Evolutionary conservation across 2,888 invertebrate species (phyloP), one percentile per base, ranked within the genome.

Genomic region (Ophraella communa): DNA sequence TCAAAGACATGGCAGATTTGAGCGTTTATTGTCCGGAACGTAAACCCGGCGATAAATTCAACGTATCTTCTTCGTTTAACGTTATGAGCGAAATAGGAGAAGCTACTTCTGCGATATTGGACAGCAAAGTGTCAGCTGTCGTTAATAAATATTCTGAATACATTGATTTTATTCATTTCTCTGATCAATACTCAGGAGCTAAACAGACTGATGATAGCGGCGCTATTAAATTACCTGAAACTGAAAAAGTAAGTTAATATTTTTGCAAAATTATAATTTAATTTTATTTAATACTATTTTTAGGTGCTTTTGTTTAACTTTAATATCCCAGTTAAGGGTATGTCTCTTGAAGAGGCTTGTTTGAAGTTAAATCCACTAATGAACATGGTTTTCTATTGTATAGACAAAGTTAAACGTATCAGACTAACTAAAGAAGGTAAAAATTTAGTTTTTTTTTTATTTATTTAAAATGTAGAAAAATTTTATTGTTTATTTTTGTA

Each of bases 131-230:
- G 66, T 84, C 88, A 44, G 87, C 91, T 67, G 90, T 92, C 62
- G 86, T 95, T 64, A 85, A 87, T 71, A 95, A 92, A 84, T 95
- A 92, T 84, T 88, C 92, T 74, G 87, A 90, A 65, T 86, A 90
- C 79, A 88, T 99, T 76, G 98, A 99, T 82, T 98, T 92, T 83
- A 92, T 99, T 81, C 98, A 99, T 84, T 89, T 99, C 77, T 97
- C 98, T 60, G 99, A 99, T 84, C 94, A 97, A 79, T 99, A 91
- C 84, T 91, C 93, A 72, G 98, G 98, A 35, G 88, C 89, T 24
- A 94, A 96, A 82, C 91, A 91, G 79, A 90, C 91, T 78, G 98
- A 98, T 51, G 82, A 83, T 65, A 75, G 63, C 30, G 88, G 92
- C 86, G 56, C 65, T 17, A 70, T 79, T 14, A 79, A 77, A 71